Conservation (phyloP, 2,797 vertebrate genomes). For the Ptychobarbus kaznakovi region DNA sequence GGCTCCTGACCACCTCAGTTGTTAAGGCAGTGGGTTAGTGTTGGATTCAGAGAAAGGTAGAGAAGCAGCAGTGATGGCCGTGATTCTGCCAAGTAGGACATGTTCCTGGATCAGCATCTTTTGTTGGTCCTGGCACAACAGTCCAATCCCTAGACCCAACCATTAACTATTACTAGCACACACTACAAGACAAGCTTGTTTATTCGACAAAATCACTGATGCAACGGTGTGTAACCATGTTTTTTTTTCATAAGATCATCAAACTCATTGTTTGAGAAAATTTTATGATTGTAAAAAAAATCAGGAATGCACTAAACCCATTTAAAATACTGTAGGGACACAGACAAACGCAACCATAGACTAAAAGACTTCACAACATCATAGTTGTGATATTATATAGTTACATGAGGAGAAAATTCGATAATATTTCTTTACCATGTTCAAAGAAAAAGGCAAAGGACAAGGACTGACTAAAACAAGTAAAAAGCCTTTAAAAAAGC, state of each 20-base stretch:
- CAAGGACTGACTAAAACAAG: neutral
- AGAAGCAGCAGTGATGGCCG: neutral
- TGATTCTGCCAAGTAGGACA: slow-evolving; percentile 18
- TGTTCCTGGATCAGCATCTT: slow-evolving; percentile 10
- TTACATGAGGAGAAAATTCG: neutral
- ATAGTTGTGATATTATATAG: neutral
- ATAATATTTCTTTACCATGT: too few species aligned
- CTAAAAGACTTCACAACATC: neutral
- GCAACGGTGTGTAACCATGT: neutral
- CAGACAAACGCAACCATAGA: neutral
- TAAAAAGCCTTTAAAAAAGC: neutral
- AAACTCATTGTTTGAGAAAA: neutral
- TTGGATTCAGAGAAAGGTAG: slow-evolving; percentile 18
- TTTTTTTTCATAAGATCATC: neutral
- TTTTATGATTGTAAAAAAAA: neutral
- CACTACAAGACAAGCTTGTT: neutral
- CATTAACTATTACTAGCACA: neutral
- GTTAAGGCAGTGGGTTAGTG: slow-evolving; percentile 30
- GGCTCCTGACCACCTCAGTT: slow-evolving; percentile 32
- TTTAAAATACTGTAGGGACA: neutral
- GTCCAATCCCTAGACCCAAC: neutral
- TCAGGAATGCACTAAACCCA: too few species aligned
- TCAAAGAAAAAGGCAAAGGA: neutral
- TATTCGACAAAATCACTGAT: neutral
- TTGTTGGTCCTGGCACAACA: neutral